Conservation (phyloP, 2,888 invertebrate genomes). For the Harpalus rubripes region DNA sequence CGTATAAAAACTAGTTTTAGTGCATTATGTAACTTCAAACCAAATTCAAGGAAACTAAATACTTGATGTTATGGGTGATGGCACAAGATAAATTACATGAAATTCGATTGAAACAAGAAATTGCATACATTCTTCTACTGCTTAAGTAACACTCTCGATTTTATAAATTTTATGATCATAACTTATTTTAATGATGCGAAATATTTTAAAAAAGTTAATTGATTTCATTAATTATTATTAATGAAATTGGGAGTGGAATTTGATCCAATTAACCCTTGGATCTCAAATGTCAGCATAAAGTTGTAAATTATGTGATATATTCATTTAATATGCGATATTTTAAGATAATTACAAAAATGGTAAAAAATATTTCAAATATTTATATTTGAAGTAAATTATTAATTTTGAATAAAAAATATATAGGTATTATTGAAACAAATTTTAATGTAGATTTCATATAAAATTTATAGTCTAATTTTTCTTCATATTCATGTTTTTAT, state of each 20-base stretch:
- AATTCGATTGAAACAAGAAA: constrained; percentile 21
- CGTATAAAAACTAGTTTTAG: constrained; percentile 30
- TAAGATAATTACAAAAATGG: neutral
- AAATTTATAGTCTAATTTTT: too few species aligned
- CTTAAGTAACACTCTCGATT: constrained; percentile 19
- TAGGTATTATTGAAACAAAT: too few species aligned
- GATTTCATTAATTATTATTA: constrained; percentile 21
- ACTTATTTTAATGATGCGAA: constrained; percentile 6
- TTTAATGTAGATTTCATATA: too few species aligned
- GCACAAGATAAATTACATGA: constrained; percentile 32
- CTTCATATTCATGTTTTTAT: too few species aligned
- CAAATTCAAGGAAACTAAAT: constrained; percentile 28
- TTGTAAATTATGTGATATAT: neutral
- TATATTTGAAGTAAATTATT: neutral
- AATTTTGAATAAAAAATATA: neutral
- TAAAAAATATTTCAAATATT: neutral
- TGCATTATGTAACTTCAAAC: constrained; percentile 22
- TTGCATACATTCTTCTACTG: constrained; percentile 35
- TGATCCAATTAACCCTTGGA: constrained; percentile 31
- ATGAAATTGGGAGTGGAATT: constrained; percentile 25
- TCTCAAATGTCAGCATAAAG: constrained; percentile 2
- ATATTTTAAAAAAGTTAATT: constrained; percentile 22
- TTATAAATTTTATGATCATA: constrained; percentile 35
- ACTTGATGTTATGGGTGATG: constrained; percentile 9
- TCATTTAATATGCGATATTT: neutral